Evolutionary conservation across 2,888 invertebrate genomes (phyloP).

Genomic region (Chaitophorus viminalis): DNA sequence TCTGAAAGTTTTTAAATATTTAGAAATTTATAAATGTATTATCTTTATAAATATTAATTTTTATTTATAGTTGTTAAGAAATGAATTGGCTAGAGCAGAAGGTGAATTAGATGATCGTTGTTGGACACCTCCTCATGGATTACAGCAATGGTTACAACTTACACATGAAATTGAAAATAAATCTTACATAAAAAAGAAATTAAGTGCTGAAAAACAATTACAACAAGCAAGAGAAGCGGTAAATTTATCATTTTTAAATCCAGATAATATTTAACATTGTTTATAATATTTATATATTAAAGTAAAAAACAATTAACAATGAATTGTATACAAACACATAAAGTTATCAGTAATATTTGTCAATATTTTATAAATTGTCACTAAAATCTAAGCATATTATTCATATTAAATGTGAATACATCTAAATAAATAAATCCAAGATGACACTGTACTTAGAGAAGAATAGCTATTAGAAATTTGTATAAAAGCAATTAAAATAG

Average conservation of each 20-base stretch:
- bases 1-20: background rate
- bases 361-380: background rate
- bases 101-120: constrained; percentile 89
- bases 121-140: constrained; percentile 87
- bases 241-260: constrained; percentile 68
- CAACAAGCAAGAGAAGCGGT: constrained; percentile 90
- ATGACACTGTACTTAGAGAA: too few species aligned
- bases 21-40: background rate
- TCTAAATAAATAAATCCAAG: background rate
- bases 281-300: too few species aligned
- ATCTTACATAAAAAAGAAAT: constrained; percentile 85
- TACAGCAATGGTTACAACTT: constrained; percentile 94
- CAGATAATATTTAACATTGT: too few species aligned
- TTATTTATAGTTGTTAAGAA: constrained; percentile 75
- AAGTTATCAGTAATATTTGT: background rate
- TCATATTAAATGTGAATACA: too few species aligned
- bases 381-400: too few species aligned
- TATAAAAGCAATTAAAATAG: too few species aligned
- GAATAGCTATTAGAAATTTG: too few species aligned
- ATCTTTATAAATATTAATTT: constrained; percentile 25
- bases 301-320: too few species aligned
- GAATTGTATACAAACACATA: background rate
- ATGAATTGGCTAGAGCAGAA: constrained; percentile 86
- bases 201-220: constrained; percentile 83
- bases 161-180: constrained; percentile 96